Evolutionary conservation across 2,888 invertebrate genomes (phyloP).

Genomic region (Drosophila kambysellisi): DNA sequence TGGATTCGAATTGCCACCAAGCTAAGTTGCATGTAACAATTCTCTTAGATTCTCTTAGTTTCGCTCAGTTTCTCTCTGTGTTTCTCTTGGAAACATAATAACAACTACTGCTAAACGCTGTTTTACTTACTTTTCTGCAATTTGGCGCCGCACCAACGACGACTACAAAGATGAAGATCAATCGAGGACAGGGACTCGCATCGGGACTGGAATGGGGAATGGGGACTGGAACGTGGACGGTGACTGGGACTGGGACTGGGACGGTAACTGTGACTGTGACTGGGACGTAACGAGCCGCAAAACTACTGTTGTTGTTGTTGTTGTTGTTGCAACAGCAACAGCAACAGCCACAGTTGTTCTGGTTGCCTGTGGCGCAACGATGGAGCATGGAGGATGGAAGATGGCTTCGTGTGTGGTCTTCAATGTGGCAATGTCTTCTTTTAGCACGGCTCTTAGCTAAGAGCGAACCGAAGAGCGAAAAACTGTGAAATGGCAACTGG

Average conservation of each 20-base stretch:
- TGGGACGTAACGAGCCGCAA: conserved; percentile 72
- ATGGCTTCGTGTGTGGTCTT: conserved; percentile 76
- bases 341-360: conserved; percentile 10
- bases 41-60: conserved; percentile 19
- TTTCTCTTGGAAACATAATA: conserved; percentile 60
- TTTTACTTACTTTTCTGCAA: conserved; percentile 74
- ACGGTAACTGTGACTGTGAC: conserved; percentile 11
- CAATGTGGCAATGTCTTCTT: conserved; percentile 68
- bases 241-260: conserved; percentile 17
- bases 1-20: not conserved
- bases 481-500: not conserved
- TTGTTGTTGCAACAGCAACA: conserved; percentile 19
- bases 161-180: conserved; percentile 30
- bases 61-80: conserved; percentile 10
- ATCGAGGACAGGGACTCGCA: conserved; percentile 8
- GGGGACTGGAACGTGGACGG: conserved; percentile 1
- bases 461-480: conserved; percentile 25
- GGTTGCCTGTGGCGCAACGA: conserved; percentile 65
- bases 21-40: not conserved
- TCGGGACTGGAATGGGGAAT: conserved; percentile 3
- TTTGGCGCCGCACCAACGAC: conserved; percentile 73
- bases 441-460: conserved; percentile 52
- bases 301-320: conserved; percentile 65
- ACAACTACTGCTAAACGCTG: conserved; percentile 73
- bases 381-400: conserved; percentile 13